Conservation (phyloP, 2,797 vertebrate species). For the Catamblyrhynchus diadema region DNA sequence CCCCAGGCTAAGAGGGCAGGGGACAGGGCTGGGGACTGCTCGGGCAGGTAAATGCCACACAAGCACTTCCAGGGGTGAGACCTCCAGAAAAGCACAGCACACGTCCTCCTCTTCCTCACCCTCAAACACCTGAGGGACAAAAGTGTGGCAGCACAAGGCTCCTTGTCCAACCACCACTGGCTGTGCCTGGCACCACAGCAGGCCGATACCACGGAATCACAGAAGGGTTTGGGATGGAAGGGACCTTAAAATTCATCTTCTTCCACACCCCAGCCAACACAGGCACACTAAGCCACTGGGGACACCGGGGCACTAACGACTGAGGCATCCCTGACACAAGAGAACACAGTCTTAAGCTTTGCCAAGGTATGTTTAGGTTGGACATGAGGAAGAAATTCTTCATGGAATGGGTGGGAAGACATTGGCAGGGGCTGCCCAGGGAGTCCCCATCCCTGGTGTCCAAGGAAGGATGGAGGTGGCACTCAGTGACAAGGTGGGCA, state of each 20-base stretch:
- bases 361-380: background rate
- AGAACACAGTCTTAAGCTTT: background rate
- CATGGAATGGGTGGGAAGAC: fast-evolving
- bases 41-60: fast-evolving
- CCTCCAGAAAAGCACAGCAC: fast-evolving
- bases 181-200: fast-evolving
- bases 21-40: fast-evolving
- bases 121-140: fast-evolving
- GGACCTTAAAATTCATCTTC: background rate
- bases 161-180: fast-evolving
- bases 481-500: background rate
- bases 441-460: background rate
- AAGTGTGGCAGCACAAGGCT: fast-evolving
- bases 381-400: background rate
- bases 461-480: background rate
- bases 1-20: fast-evolving
- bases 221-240: background rate
- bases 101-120: fast-evolving
- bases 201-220: fast-evolving
- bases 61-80: fast-evolving
- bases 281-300: background rate
- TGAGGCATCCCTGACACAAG: background rate
- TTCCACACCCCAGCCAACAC: background rate
- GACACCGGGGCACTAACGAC: fast-evolving
- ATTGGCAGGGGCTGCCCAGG: background rate